phyloP scores from a whole-genome alignment of 1,140 invertebrate species.

The Delia radicum region DNA sequence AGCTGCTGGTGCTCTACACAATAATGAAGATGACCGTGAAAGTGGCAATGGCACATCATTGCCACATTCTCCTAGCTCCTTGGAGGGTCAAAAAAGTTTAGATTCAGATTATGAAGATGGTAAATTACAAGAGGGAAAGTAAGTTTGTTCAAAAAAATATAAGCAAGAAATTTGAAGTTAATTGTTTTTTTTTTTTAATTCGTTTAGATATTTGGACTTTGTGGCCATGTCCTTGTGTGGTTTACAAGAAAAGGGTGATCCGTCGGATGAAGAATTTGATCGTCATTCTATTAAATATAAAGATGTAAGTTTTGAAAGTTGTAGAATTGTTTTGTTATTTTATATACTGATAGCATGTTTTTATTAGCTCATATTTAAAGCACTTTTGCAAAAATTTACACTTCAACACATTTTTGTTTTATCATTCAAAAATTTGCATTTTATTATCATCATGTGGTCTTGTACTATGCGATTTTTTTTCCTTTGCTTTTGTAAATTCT shows the following conservation, averaged over 20 bases:
- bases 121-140: conserved; percentile 62
- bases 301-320: conserved; percentile 44
- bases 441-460: no score
- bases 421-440: neutral
- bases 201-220: conserved; percentile 60
- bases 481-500: no score
- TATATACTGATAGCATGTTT: neutral
- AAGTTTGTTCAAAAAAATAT: conserved; percentile 56
- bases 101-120: conserved; percentile 81
- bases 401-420: neutral
- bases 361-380: neutral
- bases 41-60: conserved; percentile 92
- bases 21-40: conserved; percentile 87
- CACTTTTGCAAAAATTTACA: neutral
- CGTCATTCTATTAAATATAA: conserved; percentile 66
- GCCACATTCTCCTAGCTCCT: conserved; percentile 87
- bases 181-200: neutral
- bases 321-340: neutral
- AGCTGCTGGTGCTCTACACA: neutral
- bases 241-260: conserved; percentile 64
- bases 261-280: conserved; percentile 70
- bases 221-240: conserved; percentile 80
- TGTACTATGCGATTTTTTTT: no score
- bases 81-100: conserved; percentile 72
- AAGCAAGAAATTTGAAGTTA: neutral